phyloP scores from a whole-genome alignment of 2,113 vertebrate species.

The Platichthys stellatus region DNA sequence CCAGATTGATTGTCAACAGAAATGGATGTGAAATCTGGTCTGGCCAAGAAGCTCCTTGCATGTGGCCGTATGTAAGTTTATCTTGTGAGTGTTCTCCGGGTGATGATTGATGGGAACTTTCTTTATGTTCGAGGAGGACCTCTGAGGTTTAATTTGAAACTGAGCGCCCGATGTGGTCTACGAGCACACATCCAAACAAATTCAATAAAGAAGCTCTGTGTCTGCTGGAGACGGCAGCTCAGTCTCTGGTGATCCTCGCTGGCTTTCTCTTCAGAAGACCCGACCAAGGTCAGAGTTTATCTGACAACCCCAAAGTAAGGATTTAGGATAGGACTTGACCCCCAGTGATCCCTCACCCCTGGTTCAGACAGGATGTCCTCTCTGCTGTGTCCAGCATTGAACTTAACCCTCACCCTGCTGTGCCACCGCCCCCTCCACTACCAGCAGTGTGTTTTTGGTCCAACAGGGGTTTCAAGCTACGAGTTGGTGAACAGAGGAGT shows the following conservation, averaged over 20 bases:
- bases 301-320: constrained; percentile 58
- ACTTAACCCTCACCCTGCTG: constrained; percentile 64
- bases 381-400: constrained; percentile 65
- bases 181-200: constrained; percentile 10
- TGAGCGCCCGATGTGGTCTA: constrained; percentile 11
- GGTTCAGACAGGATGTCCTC: constrained; percentile 74
- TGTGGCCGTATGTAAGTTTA: constrained; percentile 26
- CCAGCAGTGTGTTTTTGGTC: constrained; percentile 37
- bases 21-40: constrained; percentile 58
- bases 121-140: constrained; percentile 21
- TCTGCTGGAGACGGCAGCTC: constrained; percentile 7
- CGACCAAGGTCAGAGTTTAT: constrained; percentile 57
- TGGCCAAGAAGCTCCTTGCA: constrained; percentile 32
- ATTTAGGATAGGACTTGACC: constrained; percentile 69
- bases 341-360: constrained; percentile 46
- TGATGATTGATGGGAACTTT: constrained; percentile 46
- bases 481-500: constrained; percentile 61
- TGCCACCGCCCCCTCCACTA: constrained; percentile 32
- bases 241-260: background rate
- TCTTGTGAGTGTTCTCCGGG: constrained; percentile 10
- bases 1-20: constrained; percentile 70
- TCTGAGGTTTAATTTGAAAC: constrained; percentile 44
- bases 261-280: constrained; percentile 31
- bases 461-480: constrained; percentile 39
- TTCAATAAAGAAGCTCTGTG: constrained; percentile 9